Conservation (phyloP, 2,888 invertebrate species). For the Eupithecia inturbata region DNA sequence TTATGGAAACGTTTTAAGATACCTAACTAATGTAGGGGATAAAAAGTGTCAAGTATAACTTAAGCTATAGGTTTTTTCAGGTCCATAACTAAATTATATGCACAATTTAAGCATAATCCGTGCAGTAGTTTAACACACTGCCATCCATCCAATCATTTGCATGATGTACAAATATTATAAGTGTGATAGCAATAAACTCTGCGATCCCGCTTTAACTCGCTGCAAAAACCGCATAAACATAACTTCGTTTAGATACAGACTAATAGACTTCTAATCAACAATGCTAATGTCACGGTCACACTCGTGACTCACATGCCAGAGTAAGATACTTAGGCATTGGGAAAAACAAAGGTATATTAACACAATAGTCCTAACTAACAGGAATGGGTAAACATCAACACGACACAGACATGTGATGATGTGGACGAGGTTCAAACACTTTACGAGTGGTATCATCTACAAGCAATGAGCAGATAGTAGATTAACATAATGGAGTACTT, state of each 20-base stretch:
- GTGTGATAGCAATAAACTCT: neutral
- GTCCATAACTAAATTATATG: neutral
- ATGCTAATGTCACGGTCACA: conserved; percentile 50
- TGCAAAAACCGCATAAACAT: conserved; percentile 39
- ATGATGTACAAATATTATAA: too few relatives aligned
- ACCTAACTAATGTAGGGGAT: neutral
- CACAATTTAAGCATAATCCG: neutral
- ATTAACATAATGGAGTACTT: too few relatives aligned
- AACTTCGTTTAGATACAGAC: conserved; percentile 50
- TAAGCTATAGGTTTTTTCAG: neutral
- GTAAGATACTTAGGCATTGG: conserved; percentile 48
- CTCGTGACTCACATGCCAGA: conserved; percentile 54
- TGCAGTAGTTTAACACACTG: neutral
- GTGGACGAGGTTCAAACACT: conserved; percentile 65
- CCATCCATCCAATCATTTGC: neutral
- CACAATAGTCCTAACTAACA: conserved; percentile 52
- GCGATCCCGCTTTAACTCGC: conserved; percentile 41
- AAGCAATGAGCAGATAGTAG: conserved; percentile 62
- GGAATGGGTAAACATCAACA: conserved; percentile 58
- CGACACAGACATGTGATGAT: conserved; percentile 61
- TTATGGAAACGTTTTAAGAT: neutral
- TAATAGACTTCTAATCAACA: conserved; percentile 48
- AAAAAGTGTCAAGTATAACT: neutral
- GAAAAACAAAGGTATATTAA: conserved; percentile 73
- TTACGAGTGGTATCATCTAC: conserved; percentile 61